A percentile compares a stretch with the other conserved stretches of the same genome.
These are phyloP conservation scores for Plodia interpunctella DNA, from an alignment of 1,140 invertebrate genomes.

Conservation along the genomic window DNA sequence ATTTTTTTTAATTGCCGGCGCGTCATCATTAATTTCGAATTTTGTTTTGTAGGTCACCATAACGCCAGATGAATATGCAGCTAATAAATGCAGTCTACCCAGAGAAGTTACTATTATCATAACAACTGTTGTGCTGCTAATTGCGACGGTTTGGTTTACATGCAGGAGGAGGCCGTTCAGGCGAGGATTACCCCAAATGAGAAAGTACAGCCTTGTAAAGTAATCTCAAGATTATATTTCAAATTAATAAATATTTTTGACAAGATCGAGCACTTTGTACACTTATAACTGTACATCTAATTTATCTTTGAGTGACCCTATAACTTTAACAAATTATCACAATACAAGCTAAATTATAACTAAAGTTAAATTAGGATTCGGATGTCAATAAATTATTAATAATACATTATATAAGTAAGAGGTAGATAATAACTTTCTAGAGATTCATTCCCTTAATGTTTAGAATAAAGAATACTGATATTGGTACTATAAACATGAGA, in stretches of 20 bases:
- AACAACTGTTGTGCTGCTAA: constrained; percentile 37
- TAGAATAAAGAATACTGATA: constrained; percentile 69
- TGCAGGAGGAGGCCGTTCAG: constrained; percentile 33
- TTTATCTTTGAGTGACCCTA: constrained; percentile 27
- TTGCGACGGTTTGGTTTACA: constrained; percentile 31
- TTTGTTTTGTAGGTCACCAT: constrained; percentile 49
- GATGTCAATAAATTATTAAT: constrained; percentile 55
- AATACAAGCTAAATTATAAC: constrained; percentile 32
- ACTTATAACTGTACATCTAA: constrained; percentile 36
- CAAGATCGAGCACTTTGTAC: constrained; percentile 70
- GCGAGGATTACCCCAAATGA: constrained; percentile 22
- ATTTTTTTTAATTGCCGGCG: background rate
- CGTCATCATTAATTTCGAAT: constrained; percentile 6
- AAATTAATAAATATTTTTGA: constrained; percentile 75
- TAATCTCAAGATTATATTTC: constrained; percentile 57
- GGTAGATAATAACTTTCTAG: constrained; percentile 66
- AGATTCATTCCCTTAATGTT: constrained; percentile 58
- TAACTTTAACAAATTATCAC: constrained; percentile 48
- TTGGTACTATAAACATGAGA: constrained; percentile 48
- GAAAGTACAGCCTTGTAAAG: constrained; percentile 32
- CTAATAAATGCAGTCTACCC: constrained; percentile 52
- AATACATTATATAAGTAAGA: constrained; percentile 63
- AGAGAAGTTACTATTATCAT: constrained; percentile 44
- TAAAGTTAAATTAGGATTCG: constrained; percentile 39
- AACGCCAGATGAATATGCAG: constrained; percentile 39